Evolutionary conservation across 2,888 invertebrate species (phyloP), one percentile per base, ranked within the genome.

Genomic region (Rhimphoctona megacephalus): DNA sequence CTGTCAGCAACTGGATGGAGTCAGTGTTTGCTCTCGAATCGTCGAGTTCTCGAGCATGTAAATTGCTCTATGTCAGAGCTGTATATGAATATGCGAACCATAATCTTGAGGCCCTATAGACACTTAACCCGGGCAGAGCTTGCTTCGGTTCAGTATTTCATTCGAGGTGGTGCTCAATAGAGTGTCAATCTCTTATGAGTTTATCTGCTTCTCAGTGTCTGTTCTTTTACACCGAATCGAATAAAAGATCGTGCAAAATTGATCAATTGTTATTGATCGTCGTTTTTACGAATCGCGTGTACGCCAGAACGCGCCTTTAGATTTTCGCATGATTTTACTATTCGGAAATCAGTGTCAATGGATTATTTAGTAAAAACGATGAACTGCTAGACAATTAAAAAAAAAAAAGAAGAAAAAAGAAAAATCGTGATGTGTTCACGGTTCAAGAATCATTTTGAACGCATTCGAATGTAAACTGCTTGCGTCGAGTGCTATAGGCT

Each of bases 81-180:
- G 22, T 57, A 49, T 22, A 79, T 43, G 61, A 57, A 70, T 81
- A 66, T 57, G 73, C 73, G 64, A 79, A 66, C 64, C 74, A 70
- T 82, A 69, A 84, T 74, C 36, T 67, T 30, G 7, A 66, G 30
- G 73, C 19, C 74, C 74, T 69, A 84, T 84, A 78, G 86, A 82
- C 74, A 83, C 86, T 83, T 83, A 81, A 86, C 78, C 81, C 78
- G 81, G 64, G 57, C 49, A 49, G n/a, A 69, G 73, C 36, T 64
- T 74, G 76, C 67, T 57, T 69, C 81, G 61, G 46, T 76, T 36
- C 86, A 54, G 70, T 84, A 81, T 78, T 74, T 43, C 73, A 70
- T 84, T 81, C 61, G 54, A 36, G 79, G 70, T 73, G 66, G 74
- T 82, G 25, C 61, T 25, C 82, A 61, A 77, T 54, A 52, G 30